Base-by-base conservation (phyloP, 2,113 vertebrate species). In the Chloropsis cyanopogon region DNA sequence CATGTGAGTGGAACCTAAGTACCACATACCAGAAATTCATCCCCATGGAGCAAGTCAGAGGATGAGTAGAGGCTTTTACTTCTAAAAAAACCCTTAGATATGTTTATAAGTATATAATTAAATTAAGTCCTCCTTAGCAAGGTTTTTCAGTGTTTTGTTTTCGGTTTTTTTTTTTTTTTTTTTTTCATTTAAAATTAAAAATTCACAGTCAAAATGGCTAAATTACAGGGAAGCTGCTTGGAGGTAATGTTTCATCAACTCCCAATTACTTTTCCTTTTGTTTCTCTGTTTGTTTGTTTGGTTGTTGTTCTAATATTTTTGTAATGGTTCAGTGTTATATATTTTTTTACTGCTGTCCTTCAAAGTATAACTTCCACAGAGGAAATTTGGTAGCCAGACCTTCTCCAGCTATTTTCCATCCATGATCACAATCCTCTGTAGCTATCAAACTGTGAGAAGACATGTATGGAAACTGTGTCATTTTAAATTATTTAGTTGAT, bases 71-170 rank as follows among this genome's bases (percentile, higher is more conserved):
- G 11, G 15, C 4, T 63, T 92, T 70, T 33, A 41, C 14, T 47
- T 82, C 9, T 11, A 28, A 88, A 57, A 71, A 47, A 44, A 28
- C 0, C 0, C 2, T 7, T 21, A 78, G 14, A 82, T 0, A 0
- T 47, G 2, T 31, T 75, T 70, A 22, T 44, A 37, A 66, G 39
- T 17, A 37, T 33, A 24, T 12, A 70, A 78, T 66, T 78, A 59
- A 91, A 82, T 65, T 59, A 24, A 31, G 7, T 68, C 14, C 3
- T 39, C 14, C 9, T 64, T 41, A 76, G 7, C 20, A 82, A 71
- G 7, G 10, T 8, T 87, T 75, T 15, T 66, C 7, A 0, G 21
- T 35, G 52, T 29, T 15, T 35, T 28, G 47, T 0, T 50, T 11
- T 26, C 12, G 16, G n/a, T n/a, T 14, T 52, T 18, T 35, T 2